Evolutionary conservation across 2,888 invertebrate genomes (phyloP), one percentile per base, ranked within the genome.

Genomic region (Eupelmus urozonus): DNA sequence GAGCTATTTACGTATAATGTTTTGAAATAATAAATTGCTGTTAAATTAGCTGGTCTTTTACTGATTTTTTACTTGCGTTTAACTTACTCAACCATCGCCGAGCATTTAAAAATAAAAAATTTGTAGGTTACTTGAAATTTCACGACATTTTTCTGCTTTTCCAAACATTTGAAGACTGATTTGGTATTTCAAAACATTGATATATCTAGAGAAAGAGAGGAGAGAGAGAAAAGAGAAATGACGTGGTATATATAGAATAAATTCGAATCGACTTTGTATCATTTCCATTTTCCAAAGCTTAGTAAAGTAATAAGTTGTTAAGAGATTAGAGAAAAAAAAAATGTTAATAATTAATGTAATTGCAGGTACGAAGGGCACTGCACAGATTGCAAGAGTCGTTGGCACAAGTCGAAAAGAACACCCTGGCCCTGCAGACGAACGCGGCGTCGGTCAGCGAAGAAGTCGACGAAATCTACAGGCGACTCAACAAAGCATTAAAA

Each of bases 391-490:
- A 97, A 90, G 97, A 98, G 88, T 95, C 96, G 34, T 91, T 97
- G 82, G 92, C 94, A 62, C 90, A 95, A 70, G 95, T 96, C 57
- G 97, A 97, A 90, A 97, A 97, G 87, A 98, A 97, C 88, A 95
- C 96, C 49, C 92, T 94, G 72, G 95, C 95, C 81, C 92, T 99
- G 78, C 96, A 97, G 91, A 94, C 95, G 73, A 98, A 98, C 90
- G 97, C 96, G 86, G 93, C 94, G 72, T 95, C 96, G 78, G 97
- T 98, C 3, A 94, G 95, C 67, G 97, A 97, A 84, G 98, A 99
- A 91, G 95, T 99, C 60, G 97, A 97, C 84, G 98, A 98, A 91
- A 96, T 97, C 84, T 95, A 96, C 89, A 93, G 96, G 87, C 93
- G 97, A 85, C 92, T 97, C 82, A 93, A 95, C 80, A 97, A 97